Evolutionary conservation across 2,888 invertebrate species (phyloP).

Genomic region (Nephrotoma appendiculata): DNA sequence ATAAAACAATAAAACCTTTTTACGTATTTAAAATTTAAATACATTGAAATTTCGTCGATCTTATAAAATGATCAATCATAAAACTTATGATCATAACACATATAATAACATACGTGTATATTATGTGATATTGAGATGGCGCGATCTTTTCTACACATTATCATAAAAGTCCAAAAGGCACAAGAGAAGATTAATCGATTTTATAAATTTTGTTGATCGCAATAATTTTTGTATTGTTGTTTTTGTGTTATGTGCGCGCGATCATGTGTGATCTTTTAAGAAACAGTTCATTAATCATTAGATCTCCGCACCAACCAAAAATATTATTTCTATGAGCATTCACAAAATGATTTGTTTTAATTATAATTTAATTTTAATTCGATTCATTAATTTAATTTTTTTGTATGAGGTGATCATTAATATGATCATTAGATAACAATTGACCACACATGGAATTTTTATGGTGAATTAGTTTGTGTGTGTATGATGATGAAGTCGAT

Average conservation of each 20-base stretch:
- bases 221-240: background rate
- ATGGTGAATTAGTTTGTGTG: background rate
- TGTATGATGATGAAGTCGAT: background rate
- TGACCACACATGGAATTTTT: background rate
- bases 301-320: background rate
- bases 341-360: background rate
- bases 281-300: background rate
- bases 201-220: background rate
- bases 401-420: background rate
- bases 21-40: background rate
- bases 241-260: background rate
- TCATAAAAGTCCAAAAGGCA: background rate
- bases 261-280: background rate
- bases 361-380: background rate
- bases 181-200: background rate
- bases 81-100: background rate
- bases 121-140: background rate
- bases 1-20: background rate
- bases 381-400: background rate
- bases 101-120: background rate
- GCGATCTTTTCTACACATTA: background rate
- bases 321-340: background rate
- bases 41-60: background rate
- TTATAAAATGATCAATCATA: background rate
- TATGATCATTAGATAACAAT: background rate